These are phyloP conservation scores for Catagonus wagneri DNA, from an alignment of 2,113 vertebrate genomes.

Conservation along the genomic window DNA sequence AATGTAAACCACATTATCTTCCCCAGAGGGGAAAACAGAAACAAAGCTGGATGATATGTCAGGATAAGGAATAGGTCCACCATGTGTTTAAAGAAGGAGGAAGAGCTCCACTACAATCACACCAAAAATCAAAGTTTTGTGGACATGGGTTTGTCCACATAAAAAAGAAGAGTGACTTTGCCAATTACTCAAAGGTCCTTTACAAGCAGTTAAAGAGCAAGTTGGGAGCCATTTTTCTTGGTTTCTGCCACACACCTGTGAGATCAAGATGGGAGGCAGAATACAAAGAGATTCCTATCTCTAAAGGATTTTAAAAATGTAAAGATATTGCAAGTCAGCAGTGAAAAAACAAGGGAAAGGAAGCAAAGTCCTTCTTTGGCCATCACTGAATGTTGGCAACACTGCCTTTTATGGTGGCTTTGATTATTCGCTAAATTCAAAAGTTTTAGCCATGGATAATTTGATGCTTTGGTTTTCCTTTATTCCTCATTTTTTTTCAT, in stretches of 20 bases:
- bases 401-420: constrained; percentile 58
- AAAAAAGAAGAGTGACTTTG: constrained; percentile 64
- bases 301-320: constrained; percentile 33
- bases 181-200: constrained; percentile 51
- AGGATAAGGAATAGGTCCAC: constrained; percentile 68
- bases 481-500: constrained; percentile 65
- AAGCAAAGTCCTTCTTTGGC: constrained; percentile 24
- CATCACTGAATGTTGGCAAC: constrained; percentile 59
- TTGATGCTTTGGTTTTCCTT: constrained; percentile 71
- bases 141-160: constrained; percentile 64
- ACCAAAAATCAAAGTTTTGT: constrained; percentile 72
- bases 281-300: constrained; percentile 67
- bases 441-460: constrained; percentile 73
- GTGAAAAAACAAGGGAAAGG: background rate
- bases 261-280: constrained; percentile 57
- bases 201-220: constrained; percentile 34
- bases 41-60: constrained; percentile 72
- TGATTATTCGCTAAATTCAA: constrained; percentile 72
- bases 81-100: constrained; percentile 64
- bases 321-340: constrained; percentile 28
- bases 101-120: constrained; percentile 50
- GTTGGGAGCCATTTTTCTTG: constrained; percentile 61
- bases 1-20: constrained; percentile 81
- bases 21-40: constrained; percentile 75
- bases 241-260: constrained; percentile 72